Conservation (phyloP, 2,888 invertebrate genomes). For the Dermolepida albohirtum region DNA sequence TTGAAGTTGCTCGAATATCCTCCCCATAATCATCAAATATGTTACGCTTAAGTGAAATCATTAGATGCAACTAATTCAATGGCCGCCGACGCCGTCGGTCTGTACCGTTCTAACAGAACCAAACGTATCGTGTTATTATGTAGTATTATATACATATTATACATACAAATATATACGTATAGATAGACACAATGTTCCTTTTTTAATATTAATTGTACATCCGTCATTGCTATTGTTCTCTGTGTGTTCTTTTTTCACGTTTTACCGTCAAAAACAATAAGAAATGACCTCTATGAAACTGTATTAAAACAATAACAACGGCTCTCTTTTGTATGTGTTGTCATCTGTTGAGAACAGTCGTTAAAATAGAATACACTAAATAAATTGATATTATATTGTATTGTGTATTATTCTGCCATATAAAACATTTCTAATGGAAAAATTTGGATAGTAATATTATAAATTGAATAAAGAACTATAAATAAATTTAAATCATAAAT, state of each 20-base stretch:
- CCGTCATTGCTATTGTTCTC: slow-evolving; percentile 21
- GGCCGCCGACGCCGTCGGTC: neutral
- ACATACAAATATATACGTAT: too few species aligned
- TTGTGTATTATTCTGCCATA: too few species aligned
- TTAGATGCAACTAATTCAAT: slow-evolving; percentile 17
- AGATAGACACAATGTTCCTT: slow-evolving; percentile 11
- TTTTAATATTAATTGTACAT: slow-evolving; percentile 24
- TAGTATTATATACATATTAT: too few species aligned
- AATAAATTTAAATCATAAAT: too few species aligned
- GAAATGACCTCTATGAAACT: slow-evolving; percentile 23
- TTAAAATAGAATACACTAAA: neutral
- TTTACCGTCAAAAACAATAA: slow-evolving; percentile 25
- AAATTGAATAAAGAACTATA: too few species aligned
- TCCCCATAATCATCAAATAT: slow-evolving; percentile 24
- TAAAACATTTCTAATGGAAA: too few species aligned
- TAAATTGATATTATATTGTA: too few species aligned
- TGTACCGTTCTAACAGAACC: too few species aligned
- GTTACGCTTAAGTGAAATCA: slow-evolving; percentile 24
- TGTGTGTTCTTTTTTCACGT: slow-evolving; percentile 11
- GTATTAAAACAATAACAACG: slow-evolving; percentile 26
- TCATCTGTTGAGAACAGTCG: slow-evolving; percentile 22
- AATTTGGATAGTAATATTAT: too few species aligned
- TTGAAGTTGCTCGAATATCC: slow-evolving; percentile 1
- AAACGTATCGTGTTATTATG: too few species aligned
- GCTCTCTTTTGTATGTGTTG: slow-evolving; percentile 18